phyloP scores from a whole-genome alignment of 2,113 vertebrate species.

The Melanotaenia duboulayi region DNA sequence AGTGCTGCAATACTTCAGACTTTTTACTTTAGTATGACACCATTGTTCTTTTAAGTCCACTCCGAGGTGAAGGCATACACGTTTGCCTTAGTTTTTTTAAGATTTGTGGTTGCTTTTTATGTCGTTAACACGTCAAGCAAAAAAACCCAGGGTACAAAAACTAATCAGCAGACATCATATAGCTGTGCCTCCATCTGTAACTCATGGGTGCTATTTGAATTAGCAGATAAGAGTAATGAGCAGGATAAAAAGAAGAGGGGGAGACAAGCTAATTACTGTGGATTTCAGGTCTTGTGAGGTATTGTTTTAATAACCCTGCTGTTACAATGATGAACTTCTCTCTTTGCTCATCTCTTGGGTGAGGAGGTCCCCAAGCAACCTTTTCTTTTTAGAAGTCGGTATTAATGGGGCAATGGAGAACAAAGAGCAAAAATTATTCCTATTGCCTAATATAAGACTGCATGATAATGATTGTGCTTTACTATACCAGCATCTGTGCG shows the following conservation, averaged over 20 bases:
- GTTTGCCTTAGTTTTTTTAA: too few relatives aligned
- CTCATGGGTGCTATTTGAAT: conserved; percentile 29
- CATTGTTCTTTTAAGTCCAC: too few relatives aligned
- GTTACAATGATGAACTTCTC: conserved; percentile 50
- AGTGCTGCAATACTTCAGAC: neutral
- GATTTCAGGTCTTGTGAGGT: conserved; percentile 45
- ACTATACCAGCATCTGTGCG: too few relatives aligned
- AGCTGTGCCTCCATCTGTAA: conserved; percentile 20
- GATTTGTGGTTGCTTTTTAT: too few relatives aligned
- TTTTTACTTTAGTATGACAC: neutral
- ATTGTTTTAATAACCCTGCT: conserved; percentile 45
- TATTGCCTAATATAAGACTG: neutral
- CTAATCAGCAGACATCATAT: conserved; percentile 19
- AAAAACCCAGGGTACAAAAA: conserved; percentile 16
- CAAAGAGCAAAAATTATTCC: neutral
- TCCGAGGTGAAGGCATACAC: too few relatives aligned
- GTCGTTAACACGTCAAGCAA: too few relatives aligned
- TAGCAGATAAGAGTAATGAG: conserved; percentile 35
- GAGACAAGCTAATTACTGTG: conserved; percentile 54
- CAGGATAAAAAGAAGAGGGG: conserved; percentile 19
- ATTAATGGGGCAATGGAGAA: conserved; percentile 50
- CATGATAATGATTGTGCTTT: too few relatives aligned
- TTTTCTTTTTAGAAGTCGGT: conserved; percentile 42
- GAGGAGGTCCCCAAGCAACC: conserved; percentile 39
- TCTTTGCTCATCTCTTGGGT: conserved; percentile 39